phyloP scores from a whole-genome alignment of 2,888 invertebrate species.

The Trichogramma evanescens region DNA sequence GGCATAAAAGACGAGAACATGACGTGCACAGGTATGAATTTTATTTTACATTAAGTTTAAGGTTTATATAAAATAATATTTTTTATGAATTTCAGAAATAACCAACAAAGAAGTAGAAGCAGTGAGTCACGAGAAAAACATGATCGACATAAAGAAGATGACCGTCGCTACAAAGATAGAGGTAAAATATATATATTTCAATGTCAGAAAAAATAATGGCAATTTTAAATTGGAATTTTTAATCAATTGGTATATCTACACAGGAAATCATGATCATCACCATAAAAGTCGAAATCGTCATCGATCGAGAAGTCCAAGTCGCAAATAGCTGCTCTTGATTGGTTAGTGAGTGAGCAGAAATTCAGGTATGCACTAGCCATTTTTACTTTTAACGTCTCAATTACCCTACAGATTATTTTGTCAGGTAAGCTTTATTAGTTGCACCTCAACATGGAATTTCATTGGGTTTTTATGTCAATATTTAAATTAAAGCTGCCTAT shows the following conservation, averaged over 20 bases:
- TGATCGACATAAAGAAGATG: constrained; percentile 43
- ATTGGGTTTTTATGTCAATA: constrained; percentile 19
- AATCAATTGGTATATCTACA: constrained; percentile 3
- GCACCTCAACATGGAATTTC: constrained; percentile 41
- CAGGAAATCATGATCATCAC: constrained; percentile 42
- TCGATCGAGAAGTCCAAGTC: constrained; percentile 47
- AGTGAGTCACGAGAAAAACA: constrained; percentile 40
- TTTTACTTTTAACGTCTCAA: constrained; percentile 46
- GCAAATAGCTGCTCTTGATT: constrained; percentile 48
- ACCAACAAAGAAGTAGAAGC: constrained; percentile 41
- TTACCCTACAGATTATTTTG: constrained; percentile 45
- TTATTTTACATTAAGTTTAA: not conserved
- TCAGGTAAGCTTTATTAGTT: constrained; percentile 46
- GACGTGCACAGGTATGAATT: constrained; percentile 37
- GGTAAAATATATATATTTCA: constrained; percentile 26
- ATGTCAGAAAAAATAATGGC: not conserved
- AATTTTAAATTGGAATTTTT: not conserved
- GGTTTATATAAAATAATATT: not conserved
- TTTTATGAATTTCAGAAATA: constrained; percentile 31
- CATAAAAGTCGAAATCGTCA: constrained; percentile 43
- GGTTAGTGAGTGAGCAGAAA: constrained; percentile 48
- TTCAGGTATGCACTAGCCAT: constrained; percentile 46
- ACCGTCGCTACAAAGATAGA: constrained; percentile 42
- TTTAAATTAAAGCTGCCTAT: constrained; percentile 4
- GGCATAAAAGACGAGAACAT: constrained; percentile 42